Evolutionary conservation across 2,797 vertebrate genomes (phyloP).

Genomic region (Lerista edwardsae): DNA sequence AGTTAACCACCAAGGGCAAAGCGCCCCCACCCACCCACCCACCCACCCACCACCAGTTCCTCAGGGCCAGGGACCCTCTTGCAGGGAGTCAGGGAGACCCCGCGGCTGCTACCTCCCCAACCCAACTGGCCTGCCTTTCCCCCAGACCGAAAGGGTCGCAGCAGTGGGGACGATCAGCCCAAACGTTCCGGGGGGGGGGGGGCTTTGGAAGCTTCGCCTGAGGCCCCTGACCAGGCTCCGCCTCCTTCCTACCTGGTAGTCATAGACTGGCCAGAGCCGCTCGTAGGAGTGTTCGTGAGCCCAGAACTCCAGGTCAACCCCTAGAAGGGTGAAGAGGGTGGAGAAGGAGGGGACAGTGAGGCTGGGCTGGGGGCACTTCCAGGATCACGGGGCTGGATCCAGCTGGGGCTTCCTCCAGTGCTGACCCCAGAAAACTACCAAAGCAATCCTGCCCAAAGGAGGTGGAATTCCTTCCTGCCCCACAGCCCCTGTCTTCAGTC

Average conservation of each 20-base stretch:
- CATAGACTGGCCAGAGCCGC: constrained; percentile 88
- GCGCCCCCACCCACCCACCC: no score
- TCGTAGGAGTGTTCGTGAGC: constrained; percentile 92
- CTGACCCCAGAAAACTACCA: no score
- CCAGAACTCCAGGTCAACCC: constrained; percentile 90
- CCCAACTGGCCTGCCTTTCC: not conserved
- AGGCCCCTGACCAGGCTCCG: not conserved
- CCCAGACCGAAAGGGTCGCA: not conserved
- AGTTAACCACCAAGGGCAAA: not conserved
- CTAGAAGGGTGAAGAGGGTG: constrained; percentile 62
- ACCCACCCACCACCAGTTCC: no score
- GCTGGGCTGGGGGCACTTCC: no score
- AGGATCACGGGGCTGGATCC: no score
- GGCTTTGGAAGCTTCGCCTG: not conserved
- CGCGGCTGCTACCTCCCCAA: not conserved
- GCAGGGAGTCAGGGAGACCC: not conserved
- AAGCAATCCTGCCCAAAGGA: no score
- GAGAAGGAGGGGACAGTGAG: no score
- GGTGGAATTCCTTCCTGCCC: no score
- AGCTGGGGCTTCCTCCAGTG: no score
- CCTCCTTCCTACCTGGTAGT: constrained; percentile 77
- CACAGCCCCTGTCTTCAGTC: no score
- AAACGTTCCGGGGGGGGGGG: not conserved
- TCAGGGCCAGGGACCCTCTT: not conserved
- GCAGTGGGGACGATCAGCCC: not conserved